Evolutionary conservation across 2,797 vertebrate species (phyloP).

Genomic region (Coranthus polyacanthus): DNA sequence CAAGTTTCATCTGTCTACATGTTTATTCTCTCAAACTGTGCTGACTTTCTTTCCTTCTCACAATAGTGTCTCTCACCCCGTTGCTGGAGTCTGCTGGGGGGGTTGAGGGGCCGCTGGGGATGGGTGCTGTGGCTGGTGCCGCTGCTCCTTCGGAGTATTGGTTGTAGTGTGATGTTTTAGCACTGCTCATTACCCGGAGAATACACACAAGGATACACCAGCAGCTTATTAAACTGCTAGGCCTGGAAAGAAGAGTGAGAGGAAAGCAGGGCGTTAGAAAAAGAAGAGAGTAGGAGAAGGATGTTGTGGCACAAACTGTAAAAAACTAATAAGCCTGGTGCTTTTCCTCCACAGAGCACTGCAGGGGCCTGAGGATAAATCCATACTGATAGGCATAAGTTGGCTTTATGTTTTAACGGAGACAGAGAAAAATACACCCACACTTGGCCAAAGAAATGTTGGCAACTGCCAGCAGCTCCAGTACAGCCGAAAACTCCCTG

Average conservation of each 20-base stretch:
- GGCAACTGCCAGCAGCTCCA: constrained; percentile 2
- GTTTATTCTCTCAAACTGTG: not conserved
- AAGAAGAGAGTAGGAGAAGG: not conserved
- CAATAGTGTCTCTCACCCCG: constrained; percentile 81
- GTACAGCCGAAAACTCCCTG: constrained; percentile 2
- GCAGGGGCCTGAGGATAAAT: not conserved
- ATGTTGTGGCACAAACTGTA: not conserved
- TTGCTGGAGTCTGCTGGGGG: constrained; percentile 78
- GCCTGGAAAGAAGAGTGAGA: constrained; percentile 68
- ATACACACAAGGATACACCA: constrained; percentile 54
- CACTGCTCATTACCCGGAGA: constrained; percentile 88
- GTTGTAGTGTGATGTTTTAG: constrained; percentile 83
- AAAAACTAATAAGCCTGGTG: not conserved
- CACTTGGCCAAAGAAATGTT: constrained; percentile 13
- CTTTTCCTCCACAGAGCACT: not conserved
- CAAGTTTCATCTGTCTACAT: too few relatives aligned
- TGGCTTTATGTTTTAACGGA: constrained; percentile 15
- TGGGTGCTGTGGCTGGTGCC: constrained; percentile 56
- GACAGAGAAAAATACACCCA: constrained; percentile 9
- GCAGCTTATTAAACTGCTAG: constrained; percentile 65
- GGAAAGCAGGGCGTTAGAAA: not conserved
- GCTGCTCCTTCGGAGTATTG: constrained; percentile 82
- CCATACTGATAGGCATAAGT: constrained; percentile 6
- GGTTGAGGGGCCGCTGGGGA: constrained; percentile 65
- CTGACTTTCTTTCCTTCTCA: not conserved